Base-by-base conservation (phyloP, 1,140 invertebrate genomes). In the Drosophila ficusphila region DNA sequence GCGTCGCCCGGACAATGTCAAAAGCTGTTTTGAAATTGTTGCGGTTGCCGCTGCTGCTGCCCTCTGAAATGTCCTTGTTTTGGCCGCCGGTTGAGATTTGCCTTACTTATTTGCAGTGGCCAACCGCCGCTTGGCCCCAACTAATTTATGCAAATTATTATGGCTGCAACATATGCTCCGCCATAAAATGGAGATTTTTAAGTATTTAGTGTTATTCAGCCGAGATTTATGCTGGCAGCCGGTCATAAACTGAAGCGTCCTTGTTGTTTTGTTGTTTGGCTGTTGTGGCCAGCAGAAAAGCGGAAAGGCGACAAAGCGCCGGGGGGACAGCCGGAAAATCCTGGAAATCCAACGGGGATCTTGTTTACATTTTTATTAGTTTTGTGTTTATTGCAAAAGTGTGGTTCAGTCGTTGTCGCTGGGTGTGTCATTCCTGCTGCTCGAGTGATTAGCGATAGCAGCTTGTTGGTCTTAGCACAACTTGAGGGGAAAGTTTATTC, bases 141-240 rank as follows among this genome's bases (percentile, higher is more conserved):
- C 82, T 88, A 88, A 88, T 88, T 88, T 88, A 88, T 88, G 82
- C 82, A 88, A 88, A 88, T 88, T 88, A 88, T 88, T 88, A 88
- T 89, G 76, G 58, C 74, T 72, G 82, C 83, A 88, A 88, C 82
- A 88, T 88, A 88, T 88, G 82, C 86, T 88, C 61, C 65, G 53
- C 78, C 74, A 88, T 88, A 82, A 88, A 88, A 88, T 82, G 82
- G 75, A 88, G 82, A 88, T 88, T 88, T 88, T 88, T 82, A 82
- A 82, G 82, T 86, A 82, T 86, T 88, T 86, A 86, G 82, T 88
- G 82, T 88, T 88, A 89, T 78, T 82, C 70, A 61, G 78, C 56
- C 34, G 57, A 77, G 82, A 88, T 88, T 88, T 88, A 88, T 86
- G 82, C 56, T 64, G 62, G 38, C 48, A 25, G 68, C 34, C 44